Conservation (phyloP, 2,797 vertebrate genomes). For the Bovichtus variegatus region DNA sequence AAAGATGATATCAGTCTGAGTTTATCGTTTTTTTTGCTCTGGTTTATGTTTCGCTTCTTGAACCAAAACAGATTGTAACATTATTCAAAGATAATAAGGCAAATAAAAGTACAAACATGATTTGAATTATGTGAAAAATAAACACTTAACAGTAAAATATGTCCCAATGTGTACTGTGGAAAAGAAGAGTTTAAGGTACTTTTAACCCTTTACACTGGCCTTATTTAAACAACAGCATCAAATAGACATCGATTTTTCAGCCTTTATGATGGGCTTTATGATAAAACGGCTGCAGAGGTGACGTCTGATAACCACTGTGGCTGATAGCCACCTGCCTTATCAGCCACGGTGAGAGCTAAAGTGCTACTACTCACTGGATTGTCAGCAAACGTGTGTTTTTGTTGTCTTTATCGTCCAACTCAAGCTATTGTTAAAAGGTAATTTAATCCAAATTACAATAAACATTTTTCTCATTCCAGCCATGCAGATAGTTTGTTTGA, state of each 20-base stretch:
- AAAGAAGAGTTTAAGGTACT: not conserved
- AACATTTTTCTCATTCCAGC: not conserved
- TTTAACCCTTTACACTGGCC: constrained; percentile 16
- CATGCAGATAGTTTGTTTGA: not conserved
- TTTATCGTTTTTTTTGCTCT: constrained; percentile 25
- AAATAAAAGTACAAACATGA: constrained; percentile 41
- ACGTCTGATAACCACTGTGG: not conserved
- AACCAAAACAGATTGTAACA: constrained; percentile 34
- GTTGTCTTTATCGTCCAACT: not conserved
- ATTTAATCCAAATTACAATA: not conserved
- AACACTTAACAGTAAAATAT: constrained; percentile 2
- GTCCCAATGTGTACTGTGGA: not conserved
- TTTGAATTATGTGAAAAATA: constrained; percentile 7
- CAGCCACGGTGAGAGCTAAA: not conserved
- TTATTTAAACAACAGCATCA: constrained; percentile 8
- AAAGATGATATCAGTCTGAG: constrained; percentile 1
- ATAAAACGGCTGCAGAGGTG: not conserved
- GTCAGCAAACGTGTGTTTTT: not conserved
- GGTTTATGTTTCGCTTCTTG: not conserved
- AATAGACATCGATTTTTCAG: not conserved
- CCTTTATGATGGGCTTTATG: not conserved
- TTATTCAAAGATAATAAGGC: constrained; percentile 48
- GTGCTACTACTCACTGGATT: constrained; percentile 1
- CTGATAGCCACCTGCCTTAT: not conserved
- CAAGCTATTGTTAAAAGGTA: not conserved